These are phyloP conservation scores for Elmis aenea DNA, from an alignment of 2,888 invertebrate genomes.

Conservation along the genomic window DNA sequence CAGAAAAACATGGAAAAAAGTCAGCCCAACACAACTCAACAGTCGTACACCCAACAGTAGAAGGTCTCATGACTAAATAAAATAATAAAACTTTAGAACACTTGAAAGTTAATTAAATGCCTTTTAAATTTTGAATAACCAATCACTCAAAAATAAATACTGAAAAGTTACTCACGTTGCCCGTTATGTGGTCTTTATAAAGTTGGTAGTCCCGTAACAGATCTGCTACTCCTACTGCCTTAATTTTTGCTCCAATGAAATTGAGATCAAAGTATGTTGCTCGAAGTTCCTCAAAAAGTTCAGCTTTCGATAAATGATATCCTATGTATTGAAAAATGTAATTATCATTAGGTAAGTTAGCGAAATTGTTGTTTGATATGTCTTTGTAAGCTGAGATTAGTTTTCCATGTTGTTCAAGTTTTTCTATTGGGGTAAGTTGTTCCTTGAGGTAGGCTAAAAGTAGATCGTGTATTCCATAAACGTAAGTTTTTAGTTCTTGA, in stretches of 20 bases:
- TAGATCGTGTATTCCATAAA: slow-evolving; percentile 68
- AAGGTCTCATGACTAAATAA: too few relatives aligned
- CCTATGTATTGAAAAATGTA: slow-evolving; percentile 70
- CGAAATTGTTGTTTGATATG: slow-evolving; percentile 48
- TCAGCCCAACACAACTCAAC: too few relatives aligned
- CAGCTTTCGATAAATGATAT: slow-evolving; percentile 61
- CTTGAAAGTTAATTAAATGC: too few relatives aligned
- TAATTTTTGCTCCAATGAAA: slow-evolving; percentile 67
- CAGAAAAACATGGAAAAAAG: too few relatives aligned
- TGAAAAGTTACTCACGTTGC: slow-evolving; percentile 44
- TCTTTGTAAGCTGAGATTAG: slow-evolving; percentile 57
- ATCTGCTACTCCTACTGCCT: slow-evolving; percentile 64
- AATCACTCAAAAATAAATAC: background rate
- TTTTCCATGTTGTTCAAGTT: slow-evolving; percentile 52
- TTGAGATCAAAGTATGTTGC: slow-evolving; percentile 60
- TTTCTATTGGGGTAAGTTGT: slow-evolving; percentile 44
- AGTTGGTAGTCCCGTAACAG: slow-evolving; percentile 61
- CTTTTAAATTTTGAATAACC: background rate
- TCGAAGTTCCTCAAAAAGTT: slow-evolving; percentile 53
- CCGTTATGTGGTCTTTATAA: slow-evolving; percentile 56
- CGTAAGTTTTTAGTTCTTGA: slow-evolving; percentile 53
- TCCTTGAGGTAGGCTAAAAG: slow-evolving; percentile 59
- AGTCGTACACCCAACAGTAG: too few relatives aligned
- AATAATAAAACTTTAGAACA: too few relatives aligned
- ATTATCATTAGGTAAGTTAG: slow-evolving; percentile 63